Evolutionary conservation across 2,113 vertebrate genomes (phyloP), one percentile per base, ranked within the genome.

Genomic region (Hippocampus barbouri): DNA sequence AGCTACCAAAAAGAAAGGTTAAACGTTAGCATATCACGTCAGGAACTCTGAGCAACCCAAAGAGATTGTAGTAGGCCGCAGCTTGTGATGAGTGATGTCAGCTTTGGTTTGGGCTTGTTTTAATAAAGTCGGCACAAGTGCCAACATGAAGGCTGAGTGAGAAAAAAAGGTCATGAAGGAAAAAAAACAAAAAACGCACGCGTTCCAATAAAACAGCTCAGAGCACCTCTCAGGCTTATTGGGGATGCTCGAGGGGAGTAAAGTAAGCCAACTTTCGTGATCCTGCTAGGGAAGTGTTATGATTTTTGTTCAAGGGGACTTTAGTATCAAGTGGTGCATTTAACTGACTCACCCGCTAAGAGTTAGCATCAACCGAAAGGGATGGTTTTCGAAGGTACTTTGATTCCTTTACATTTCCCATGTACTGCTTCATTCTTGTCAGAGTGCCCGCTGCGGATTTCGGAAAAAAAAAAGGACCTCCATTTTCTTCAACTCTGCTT

Each of bases 161-260:
- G 53, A 23, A 23, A 61, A 68, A 69, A 21, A 66, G 43, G 74
- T 23, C 38, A 45, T 72, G 16, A 64, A 67, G 71, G 1, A 11
- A 9, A 11, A 66, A 21, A 66, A 11, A 66, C 67, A 21, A 66
- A 54, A 69, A 67, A 68, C 76, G 47, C 53, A 77, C 63, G 76
- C 74, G 68, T 71, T 59, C 57, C 65, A 75, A 79, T 63, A 38
- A 47, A 57, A 67, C 47, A 66, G 38, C 43, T 64, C 45, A 9
- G 51, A 54, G 51, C 9, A 6, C 8, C 14, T 56, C 62, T 43
- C 49, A 75, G 69, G 75, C 30, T 73, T 73, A 73, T 71, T 11
- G 78, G 69, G 70, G 68, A 76, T 79, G 62, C 68, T 76, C n/a
- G 40, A 30, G 27, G n/a, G 3, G 43, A 68, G 68, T 76, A 54